Conservation (phyloP, 2,113 vertebrate genomes). For the Microcebus jonahi region DNA sequence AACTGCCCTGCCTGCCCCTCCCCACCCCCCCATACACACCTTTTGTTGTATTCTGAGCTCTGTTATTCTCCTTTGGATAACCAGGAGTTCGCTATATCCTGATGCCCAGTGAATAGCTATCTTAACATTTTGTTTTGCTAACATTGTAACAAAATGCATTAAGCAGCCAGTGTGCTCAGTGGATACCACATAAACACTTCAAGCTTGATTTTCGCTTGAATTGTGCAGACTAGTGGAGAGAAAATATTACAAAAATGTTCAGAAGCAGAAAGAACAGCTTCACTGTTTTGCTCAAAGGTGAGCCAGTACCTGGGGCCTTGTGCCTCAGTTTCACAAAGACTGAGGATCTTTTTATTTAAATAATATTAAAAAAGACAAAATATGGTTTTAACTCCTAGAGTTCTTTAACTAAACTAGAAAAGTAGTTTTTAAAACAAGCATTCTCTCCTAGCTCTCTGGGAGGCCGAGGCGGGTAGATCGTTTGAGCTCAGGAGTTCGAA, state of each 20-base stretch:
- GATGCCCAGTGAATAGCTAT: neutral
- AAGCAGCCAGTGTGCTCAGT: neutral
- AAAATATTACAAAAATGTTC: constrained; percentile 1
- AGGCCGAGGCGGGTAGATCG: too few relatives aligned
- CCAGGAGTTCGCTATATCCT: neutral
- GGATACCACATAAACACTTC: neutral
- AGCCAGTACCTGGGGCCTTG: neutral
- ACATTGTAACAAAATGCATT: neutral
- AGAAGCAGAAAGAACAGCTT: neutral
- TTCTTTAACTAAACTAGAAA: neutral
- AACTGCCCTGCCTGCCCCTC: too few relatives aligned
- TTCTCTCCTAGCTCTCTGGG: neutral
- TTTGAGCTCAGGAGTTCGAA: too few relatives aligned
- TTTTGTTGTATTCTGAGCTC: neutral
- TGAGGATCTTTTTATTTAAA: neutral
- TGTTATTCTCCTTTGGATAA: neutral
- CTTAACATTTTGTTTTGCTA: neutral
- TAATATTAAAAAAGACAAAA: neutral
- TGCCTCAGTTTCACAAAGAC: neutral
- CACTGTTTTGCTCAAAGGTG: neutral
- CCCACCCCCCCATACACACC: neutral
- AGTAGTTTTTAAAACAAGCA: neutral
- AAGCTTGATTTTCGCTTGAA: neutral
- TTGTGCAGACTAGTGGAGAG: neutral
- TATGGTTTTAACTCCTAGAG: neutral